Evolutionary conservation across 2,888 invertebrate species (phyloP).

Genomic region (Drosophila colorata): DNA sequence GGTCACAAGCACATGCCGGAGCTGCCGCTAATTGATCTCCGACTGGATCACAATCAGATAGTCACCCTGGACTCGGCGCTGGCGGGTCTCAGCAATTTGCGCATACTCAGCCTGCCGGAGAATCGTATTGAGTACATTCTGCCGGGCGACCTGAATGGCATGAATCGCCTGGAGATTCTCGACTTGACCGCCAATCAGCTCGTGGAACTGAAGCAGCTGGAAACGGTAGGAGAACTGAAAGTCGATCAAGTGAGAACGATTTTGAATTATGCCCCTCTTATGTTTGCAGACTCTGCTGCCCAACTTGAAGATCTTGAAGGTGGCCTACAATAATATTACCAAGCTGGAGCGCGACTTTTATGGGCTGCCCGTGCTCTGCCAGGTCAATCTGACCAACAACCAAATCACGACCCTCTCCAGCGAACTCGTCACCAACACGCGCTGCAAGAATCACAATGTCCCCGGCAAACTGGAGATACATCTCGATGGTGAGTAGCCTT

Average conservation of each 20-base stretch:
- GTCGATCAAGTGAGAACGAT: too few relatives aligned
- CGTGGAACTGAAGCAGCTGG: conserved; percentile 92
- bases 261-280: too few relatives aligned
- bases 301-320: conserved; percentile 90
- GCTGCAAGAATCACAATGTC: conserved; percentile 92
- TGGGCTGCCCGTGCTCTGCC: conserved; percentile 92
- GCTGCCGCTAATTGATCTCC: conserved; percentile 89
- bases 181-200: conserved; percentile 92
- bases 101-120: conserved; percentile 90
- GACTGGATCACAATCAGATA: conserved; percentile 91
- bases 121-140: conserved; percentile 91
- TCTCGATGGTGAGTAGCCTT: conserved; percentile 89
- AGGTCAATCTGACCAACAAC: conserved; percentile 92
- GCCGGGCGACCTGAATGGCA: conserved; percentile 91
- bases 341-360: conserved; percentile 92
- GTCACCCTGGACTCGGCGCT: conserved; percentile 90
- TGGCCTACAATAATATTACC: conserved; percentile 91
- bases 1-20: conserved; percentile 92
- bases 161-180: conserved; percentile 90
- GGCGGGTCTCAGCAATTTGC: conserved; percentile 90
- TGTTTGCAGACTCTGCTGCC: conserved; percentile 90
- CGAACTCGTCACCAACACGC: conserved; percentile 92
- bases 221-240: conserved; percentile 88
- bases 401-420: conserved; percentile 90
- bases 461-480: conserved; percentile 89